Evolutionary conservation across 2,797 vertebrate genomes (phyloP), one percentile per base, ranked within the genome.

Genomic region (Jordanella pulchra): DNA sequence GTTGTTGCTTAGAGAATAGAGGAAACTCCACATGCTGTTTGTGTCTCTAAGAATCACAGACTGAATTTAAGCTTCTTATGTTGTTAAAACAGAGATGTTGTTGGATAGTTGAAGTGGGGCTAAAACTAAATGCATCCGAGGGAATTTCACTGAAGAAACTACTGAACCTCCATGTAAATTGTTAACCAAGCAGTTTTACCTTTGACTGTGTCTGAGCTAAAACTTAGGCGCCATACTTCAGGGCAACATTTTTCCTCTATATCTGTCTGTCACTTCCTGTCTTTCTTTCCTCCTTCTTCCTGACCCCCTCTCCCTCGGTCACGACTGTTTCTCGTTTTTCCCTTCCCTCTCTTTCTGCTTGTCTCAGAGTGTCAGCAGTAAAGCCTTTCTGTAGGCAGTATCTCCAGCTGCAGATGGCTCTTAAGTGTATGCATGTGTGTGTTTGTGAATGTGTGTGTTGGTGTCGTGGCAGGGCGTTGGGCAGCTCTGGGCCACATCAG

Each of bases 351-450:
- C 67, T 69, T 54, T 69, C 82, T 47, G 76, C 72, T 86, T 87
- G 82, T 85, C 81, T 84, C 79, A 60, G 73, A 81, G 86, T 89
- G 88, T 88, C 86, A 87, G 86, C 87, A 84, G 75, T 82, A 80
- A 90, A 89, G 91, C 81, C 81, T 89, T 92, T 91, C 90, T 91
- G 87, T 88, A 78, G 89, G 92, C 87, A 87, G 82, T 86, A 87
- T 91, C 88, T 90, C 75, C 87, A 92, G 90, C 89, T 94, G 93
- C 93, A 94, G 91, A 94, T 93, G 89, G 89, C 89, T 89, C 84
- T 83, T 85, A 87, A 89, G 85, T 81, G 86, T 86, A 56, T 78
- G 83, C 45, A 18, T 67, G 23, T 25, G 50, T 53, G 50, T 25
- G 50, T 67, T 58, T 67, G 71, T 71, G 79, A 69, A 68, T 28